Conservation (phyloP, 2,113 vertebrate species). For the Heterotilapia buettikoferi region DNA sequence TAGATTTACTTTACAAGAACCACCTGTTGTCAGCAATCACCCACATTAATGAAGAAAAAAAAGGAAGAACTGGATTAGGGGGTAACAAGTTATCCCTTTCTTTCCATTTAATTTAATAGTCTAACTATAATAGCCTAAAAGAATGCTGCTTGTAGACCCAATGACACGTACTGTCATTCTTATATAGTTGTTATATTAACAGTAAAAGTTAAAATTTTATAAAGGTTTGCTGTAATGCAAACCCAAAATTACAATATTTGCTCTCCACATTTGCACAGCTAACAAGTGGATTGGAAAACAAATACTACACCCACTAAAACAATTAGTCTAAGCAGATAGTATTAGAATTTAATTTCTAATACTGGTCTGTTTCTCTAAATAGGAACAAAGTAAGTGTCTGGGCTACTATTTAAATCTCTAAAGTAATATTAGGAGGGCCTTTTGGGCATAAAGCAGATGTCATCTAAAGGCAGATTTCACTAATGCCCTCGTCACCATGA, state of each 20-base stretch:
- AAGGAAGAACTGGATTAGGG: not conserved
- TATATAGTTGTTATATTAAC: not conserved
- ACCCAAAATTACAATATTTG: not conserved
- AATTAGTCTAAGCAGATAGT: not conserved
- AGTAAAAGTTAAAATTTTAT: not conserved
- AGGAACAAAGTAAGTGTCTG: not conserved
- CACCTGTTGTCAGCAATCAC: not conserved
- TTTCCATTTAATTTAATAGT: not conserved
- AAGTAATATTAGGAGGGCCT: not conserved
- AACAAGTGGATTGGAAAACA: not conserved
- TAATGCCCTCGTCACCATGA: slow-evolving; percentile 52
- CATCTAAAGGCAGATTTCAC: slow-evolving; percentile 63
- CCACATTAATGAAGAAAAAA: not conserved
- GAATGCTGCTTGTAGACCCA: not conserved
- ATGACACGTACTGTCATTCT: not conserved
- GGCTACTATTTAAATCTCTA: not conserved
- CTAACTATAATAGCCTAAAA: not conserved
- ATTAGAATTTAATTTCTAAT: not conserved
- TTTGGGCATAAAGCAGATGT: slow-evolving; percentile 51
- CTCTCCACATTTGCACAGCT: not conserved
- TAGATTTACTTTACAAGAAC: not conserved
- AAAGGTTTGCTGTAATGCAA: not conserved
- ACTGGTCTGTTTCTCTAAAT: not conserved
- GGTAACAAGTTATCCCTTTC: not conserved
- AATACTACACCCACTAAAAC: not conserved